Conservation (phyloP, 2,888 invertebrate genomes). For the Mythimna lalbum region DNA sequence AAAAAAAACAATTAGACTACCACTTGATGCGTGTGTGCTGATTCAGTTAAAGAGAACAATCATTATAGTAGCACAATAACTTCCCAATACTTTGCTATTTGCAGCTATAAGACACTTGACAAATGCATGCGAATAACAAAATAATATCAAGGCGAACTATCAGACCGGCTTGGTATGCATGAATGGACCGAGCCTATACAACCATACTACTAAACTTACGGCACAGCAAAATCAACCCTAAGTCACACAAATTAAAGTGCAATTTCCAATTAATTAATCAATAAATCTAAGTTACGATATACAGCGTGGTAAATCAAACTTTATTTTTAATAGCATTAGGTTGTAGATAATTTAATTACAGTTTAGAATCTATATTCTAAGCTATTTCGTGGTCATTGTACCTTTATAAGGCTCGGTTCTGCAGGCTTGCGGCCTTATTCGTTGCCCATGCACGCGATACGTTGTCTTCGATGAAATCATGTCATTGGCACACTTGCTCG, state of each 20-base stretch:
- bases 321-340: constrained; percentile 10
- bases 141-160: constrained; percentile 66
- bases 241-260: rapidly evolving
- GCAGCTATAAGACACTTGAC: constrained; percentile 47
- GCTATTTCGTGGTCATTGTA: constrained; percentile 64
- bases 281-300: constrained; percentile 10
- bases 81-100: constrained; percentile 23
- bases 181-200: constrained; percentile 60
- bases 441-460: constrained; percentile 46
- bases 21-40: not conserved
- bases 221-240: constrained; percentile 29
- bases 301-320: constrained; percentile 15
- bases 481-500: constrained; percentile 50
- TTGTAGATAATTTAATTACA: constrained; percentile 10
- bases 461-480: constrained; percentile 44
- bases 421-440: constrained; percentile 47
- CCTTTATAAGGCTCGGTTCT: constrained; percentile 59
- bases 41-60: not conserved
- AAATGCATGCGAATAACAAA: constrained; percentile 64
- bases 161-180: constrained; percentile 63
- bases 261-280: constrained; percentile 7
- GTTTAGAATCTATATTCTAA: constrained; percentile 18
- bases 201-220: constrained; percentile 7
- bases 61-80: not conserved
- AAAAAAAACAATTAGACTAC: not conserved